Conservation (phyloP, 2,113 vertebrate genomes). For the Paradoxurus hermaphroditus region DNA sequence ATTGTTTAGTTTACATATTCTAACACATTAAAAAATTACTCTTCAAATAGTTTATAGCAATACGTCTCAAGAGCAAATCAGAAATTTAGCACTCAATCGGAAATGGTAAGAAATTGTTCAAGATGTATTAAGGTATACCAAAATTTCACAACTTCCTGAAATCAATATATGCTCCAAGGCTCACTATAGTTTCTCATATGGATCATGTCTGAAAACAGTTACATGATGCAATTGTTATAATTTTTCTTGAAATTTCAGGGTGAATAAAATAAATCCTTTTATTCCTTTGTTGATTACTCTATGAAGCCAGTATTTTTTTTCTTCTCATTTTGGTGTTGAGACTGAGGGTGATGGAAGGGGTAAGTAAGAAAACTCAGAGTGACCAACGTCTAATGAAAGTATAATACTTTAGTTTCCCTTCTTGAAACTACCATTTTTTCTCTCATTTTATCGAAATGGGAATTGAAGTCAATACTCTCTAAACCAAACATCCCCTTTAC, state of each 20-base stretch:
- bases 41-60: background rate
- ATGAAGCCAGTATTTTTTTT: background rate
- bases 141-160: background rate
- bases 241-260: slow-evolving; percentile 12
- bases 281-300: slow-evolving; percentile 23
- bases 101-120: background rate
- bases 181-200: slow-evolving; percentile 23
- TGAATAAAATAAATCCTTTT: background rate
- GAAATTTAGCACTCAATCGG: background rate
- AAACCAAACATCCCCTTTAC: background rate
- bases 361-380: background rate
- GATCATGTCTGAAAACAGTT: background rate
- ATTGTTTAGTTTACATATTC: background rate
- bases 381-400: background rate
- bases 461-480: slow-evolving; percentile 25
- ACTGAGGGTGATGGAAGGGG: background rate
- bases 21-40: background rate
- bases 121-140: background rate
- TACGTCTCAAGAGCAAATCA: background rate
- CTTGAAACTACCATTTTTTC: background rate
- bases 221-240: background rate
- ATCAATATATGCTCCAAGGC: background rate
- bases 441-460: slow-evolving; percentile 6
- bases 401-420: slow-evolving; percentile 23
- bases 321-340: background rate